Conservation (phyloP, 2,797 vertebrate species). For the Sphenodon punctatus region DNA sequence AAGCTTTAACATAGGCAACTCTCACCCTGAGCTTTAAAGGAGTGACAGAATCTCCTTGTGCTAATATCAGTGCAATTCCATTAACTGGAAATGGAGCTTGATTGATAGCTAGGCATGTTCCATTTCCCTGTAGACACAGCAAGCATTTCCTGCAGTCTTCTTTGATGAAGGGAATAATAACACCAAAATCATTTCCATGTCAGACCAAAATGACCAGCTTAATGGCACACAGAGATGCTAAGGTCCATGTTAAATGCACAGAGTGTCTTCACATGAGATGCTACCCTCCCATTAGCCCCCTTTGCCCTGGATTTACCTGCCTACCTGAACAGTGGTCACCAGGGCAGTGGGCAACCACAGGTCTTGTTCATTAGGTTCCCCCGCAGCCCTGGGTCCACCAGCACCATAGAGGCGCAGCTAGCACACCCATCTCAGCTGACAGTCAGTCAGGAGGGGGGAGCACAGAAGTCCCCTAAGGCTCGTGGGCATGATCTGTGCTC, state of each 20-base stretch:
- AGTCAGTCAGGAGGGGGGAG: too few relatives aligned
- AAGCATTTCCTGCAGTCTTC: constrained; percentile 26
- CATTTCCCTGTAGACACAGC: constrained; percentile 24
- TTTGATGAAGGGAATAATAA: constrained; percentile 40
- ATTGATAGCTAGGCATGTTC: constrained; percentile 58
- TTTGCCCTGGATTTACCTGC: too few relatives aligned
- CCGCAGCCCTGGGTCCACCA: too few relatives aligned
- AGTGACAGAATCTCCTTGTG: constrained; percentile 41
- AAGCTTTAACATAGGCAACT: constrained; percentile 52
- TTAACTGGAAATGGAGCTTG: constrained; percentile 69
- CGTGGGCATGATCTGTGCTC: too few relatives aligned
- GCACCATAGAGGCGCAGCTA: too few relatives aligned
- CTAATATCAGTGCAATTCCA: constrained; percentile 45
- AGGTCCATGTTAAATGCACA: background rate
- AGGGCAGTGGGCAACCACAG: too few relatives aligned
- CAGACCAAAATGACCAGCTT: constrained; percentile 7
- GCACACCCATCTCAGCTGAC: too few relatives aligned
- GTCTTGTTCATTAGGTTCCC: too few relatives aligned
- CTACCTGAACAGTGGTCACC: too few relatives aligned
- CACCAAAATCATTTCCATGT: constrained; percentile 5
- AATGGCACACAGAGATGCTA: background rate
- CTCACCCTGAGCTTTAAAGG: constrained; percentile 43
- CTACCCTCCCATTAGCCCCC: too few relatives aligned
- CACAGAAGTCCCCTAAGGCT: too few relatives aligned
- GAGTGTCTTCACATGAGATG: too few relatives aligned